Percentiles rank a stretch among this genome's conserved stretches.
Conservation (phyloP, 2,888 invertebrate species). For the Mycalesis mineus region DNA sequence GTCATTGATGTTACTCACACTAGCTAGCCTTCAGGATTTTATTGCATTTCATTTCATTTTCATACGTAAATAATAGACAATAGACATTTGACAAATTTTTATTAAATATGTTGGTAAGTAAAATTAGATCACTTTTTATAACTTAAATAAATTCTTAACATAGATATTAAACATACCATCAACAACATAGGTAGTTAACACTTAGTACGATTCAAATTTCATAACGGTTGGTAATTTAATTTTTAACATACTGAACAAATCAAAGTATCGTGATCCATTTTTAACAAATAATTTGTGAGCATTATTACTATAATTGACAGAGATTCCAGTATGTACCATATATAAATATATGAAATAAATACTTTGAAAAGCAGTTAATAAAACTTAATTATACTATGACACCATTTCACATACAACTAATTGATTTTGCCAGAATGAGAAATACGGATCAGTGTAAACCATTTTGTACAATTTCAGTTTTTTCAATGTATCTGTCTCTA, state of each 20-base stretch:
- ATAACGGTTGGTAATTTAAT: no score
- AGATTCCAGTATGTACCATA: not conserved
- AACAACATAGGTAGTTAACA: slow-evolving; percentile 13
- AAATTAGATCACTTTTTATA: slow-evolving; percentile 41
- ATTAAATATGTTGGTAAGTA: slow-evolving; percentile 16
- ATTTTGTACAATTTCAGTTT: no score
- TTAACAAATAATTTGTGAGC: no score
- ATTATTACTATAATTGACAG: no score
- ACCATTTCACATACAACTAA: not conserved
- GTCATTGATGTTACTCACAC: no score
- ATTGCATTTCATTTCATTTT: no score
- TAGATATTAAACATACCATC: slow-evolving; percentile 36
- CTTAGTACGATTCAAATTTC: not conserved
- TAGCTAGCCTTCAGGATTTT: no score
- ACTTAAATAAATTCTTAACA: slow-evolving; percentile 43
- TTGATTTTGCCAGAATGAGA: not conserved
- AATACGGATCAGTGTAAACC: not conserved
- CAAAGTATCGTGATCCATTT: no score
- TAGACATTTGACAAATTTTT: no score
- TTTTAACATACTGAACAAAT: no score
- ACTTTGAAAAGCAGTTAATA: slow-evolving; percentile 4
- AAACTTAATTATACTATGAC: not conserved
- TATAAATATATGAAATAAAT: not conserved
- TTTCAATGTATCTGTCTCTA: no score
- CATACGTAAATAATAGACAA: no score